Conservation (phyloP, 2,888 invertebrate genomes). For the Iphiclides podalirius region DNA sequence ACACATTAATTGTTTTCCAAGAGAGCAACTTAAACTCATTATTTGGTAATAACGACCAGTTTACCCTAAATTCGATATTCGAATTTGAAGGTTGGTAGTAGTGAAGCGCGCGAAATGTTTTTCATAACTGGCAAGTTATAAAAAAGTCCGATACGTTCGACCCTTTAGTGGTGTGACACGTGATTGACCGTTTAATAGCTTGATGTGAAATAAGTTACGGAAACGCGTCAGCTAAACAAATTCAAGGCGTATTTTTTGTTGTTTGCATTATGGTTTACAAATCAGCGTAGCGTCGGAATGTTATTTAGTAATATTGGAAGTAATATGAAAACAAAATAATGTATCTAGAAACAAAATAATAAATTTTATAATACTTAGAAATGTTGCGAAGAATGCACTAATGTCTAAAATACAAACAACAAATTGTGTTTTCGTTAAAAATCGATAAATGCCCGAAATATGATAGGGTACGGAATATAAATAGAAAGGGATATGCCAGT, state of each 20-base stretch:
- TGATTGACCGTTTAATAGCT: slow-evolving; percentile 3
- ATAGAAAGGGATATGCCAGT: too few species aligned
- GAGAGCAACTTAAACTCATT: slow-evolving; percentile 35
- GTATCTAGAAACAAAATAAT: too few species aligned
- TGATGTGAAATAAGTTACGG: slow-evolving; percentile 5
- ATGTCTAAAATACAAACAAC: too few species aligned
- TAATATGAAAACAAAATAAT: too few species aligned
- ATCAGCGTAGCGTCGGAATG: neutral
- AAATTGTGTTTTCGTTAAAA: too few species aligned
- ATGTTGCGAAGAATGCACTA: too few species aligned
- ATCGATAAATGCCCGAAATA: too few species aligned
- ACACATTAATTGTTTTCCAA: slow-evolving; percentile 25
- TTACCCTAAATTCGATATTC: slow-evolving; percentile 37
- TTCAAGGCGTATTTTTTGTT: neutral
- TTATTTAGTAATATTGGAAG: neutral
- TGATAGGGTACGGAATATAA: too few species aligned
- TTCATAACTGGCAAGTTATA: slow-evolving; percentile 43
- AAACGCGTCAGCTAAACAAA: neutral
- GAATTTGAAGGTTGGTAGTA: slow-evolving; percentile 28
- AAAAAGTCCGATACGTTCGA: neutral
- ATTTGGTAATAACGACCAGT: slow-evolving; percentile 38
- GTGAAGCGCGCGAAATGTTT: slow-evolving; percentile 37
- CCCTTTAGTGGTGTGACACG: slow-evolving; percentile 29
- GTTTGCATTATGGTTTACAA: neutral
- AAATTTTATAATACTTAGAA: too few species aligned